Evolutionary conservation across 2,113 vertebrate genomes (phyloP), one percentile per base, ranked within the genome.

Genomic region (Hymenochirus boettgeri): DNA sequence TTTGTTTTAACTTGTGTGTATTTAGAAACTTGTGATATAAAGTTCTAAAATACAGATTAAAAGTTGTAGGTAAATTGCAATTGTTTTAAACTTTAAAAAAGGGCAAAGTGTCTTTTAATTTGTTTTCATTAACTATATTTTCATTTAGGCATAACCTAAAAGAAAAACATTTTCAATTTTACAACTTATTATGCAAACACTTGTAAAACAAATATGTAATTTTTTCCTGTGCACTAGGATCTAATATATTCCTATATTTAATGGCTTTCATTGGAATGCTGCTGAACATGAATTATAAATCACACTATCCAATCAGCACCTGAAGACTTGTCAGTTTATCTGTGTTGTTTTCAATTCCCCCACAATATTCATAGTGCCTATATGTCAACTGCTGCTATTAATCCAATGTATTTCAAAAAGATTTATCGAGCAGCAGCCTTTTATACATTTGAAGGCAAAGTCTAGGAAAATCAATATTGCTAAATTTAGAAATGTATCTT

Each of bases 251-350:
- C 8, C 19, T 23, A 48, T 12, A 19, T 21, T 23, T 48, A 23
- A 21, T 31, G 35, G 8, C 12, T 33, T 22, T 19, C 60, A 51
- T 6, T 52, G n/a, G 19, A 29, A 54, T 63, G 19, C 19, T 22
- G 26, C 19, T 22, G 13, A 35, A 39, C 61, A 31, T 12, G 19
- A 45, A 31, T 64, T 24, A 46, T 64, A 64, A 45, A 64, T 56
- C 51, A 31, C 42, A 1, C 11, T 2, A 46, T 64, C 52, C 26
- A 31, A 26, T 55, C 18, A 46, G 52, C 18, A 46, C 35, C 46
- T 56, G 24, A 25, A 7, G 45, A 33, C 55, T n/a, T 13, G 27
- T 33, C 37, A 47, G 45, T 64, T 64, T 64, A 64, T 64, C 45
- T 27, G 42, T 29, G 39, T 19, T 55, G 26, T 55, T 64, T 46